phyloP scores from a whole-genome alignment of 2,888 invertebrate species.

The Gari tellinella region DNA sequence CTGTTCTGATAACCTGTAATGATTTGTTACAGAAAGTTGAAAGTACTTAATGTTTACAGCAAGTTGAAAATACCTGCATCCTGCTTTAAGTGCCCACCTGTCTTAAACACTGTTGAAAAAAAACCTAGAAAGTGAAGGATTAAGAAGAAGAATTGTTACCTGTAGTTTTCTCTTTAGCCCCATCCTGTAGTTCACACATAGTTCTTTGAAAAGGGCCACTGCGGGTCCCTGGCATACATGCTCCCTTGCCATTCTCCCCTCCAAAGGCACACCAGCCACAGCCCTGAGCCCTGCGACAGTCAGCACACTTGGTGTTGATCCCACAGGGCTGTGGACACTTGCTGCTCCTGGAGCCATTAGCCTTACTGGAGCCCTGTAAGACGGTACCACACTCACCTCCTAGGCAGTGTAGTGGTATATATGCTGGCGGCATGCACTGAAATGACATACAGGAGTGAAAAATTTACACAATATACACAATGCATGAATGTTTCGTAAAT shows the following conservation, averaged over 20 bases:
- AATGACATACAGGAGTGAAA: conserved; percentile 54
- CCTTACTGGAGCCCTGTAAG: conserved; percentile 81
- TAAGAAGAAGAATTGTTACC: too few species aligned
- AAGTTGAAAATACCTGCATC: too few species aligned
- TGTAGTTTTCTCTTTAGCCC: conserved; percentile 1
- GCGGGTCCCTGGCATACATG: conserved; percentile 94
- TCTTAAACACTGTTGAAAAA: too few species aligned
- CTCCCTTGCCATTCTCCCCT: conserved; percentile 88
- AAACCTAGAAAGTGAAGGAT: too few species aligned
- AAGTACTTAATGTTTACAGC: too few species aligned
- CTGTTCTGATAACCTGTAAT: too few species aligned
- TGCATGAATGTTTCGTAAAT: too few species aligned
- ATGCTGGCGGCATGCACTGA: conserved; percentile 93
- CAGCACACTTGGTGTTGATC: conserved; percentile 93
- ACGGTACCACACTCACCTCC: conserved; percentile 94
- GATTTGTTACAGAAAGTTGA: too few species aligned
- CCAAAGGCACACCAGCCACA: conserved; percentile 96
- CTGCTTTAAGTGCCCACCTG: too few species aligned
- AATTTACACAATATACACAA: too few species aligned
- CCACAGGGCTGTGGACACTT: conserved; percentile 95
- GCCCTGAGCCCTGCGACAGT: conserved; percentile 93
- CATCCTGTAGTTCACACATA: background rate
- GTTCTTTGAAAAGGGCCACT: conserved; percentile 84
- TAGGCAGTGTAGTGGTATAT: conserved; percentile 94
- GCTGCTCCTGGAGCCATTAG: too few species aligned